Conservation (phyloP, 2,797 vertebrate species). For the Scomberomorus guttatus region DNA sequence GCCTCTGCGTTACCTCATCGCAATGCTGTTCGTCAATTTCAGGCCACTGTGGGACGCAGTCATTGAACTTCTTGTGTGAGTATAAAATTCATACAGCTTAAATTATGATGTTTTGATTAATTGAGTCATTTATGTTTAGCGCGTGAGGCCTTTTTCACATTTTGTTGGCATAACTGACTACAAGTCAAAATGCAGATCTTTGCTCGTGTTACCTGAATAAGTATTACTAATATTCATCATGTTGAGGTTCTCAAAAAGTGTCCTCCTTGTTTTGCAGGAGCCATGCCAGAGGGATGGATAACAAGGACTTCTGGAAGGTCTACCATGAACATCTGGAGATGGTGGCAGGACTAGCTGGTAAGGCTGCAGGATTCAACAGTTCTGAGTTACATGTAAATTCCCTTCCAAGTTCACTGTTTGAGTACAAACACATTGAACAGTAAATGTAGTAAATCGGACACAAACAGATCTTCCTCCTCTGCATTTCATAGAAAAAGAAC, state of each 20-base stretch:
- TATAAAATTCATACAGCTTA: constrained; percentile 15
- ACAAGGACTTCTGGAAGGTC: constrained; percentile 95
- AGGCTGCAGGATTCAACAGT: constrained; percentile 30
- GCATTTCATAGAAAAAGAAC: constrained; percentile 87
- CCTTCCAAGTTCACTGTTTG: background rate
- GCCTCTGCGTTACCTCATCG: constrained; percentile 94
- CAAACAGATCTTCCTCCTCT: background rate
- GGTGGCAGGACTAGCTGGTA: constrained; percentile 92
- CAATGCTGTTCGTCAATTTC: constrained; percentile 98
- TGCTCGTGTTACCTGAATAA: background rate
- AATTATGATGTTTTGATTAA: background rate
- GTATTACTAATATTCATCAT: background rate
- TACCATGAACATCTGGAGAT: constrained; percentile 93
- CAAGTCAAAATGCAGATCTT: background rate
- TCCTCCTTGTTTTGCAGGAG: constrained; percentile 79
- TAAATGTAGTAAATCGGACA: too few species aligned
- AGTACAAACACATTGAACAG: too few species aligned
- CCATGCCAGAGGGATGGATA: constrained; percentile 95
- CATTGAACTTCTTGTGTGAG: constrained; percentile 94
- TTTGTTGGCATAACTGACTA: too few species aligned
- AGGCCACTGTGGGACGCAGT: constrained; percentile 94
- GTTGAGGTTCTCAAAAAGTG: background rate
- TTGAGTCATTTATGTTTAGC: background rate
- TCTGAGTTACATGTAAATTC: background rate
- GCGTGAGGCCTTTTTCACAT: background rate